Evolutionary conservation across 2,113 vertebrate species (phyloP).

Genomic region (Clarias magur): DNA sequence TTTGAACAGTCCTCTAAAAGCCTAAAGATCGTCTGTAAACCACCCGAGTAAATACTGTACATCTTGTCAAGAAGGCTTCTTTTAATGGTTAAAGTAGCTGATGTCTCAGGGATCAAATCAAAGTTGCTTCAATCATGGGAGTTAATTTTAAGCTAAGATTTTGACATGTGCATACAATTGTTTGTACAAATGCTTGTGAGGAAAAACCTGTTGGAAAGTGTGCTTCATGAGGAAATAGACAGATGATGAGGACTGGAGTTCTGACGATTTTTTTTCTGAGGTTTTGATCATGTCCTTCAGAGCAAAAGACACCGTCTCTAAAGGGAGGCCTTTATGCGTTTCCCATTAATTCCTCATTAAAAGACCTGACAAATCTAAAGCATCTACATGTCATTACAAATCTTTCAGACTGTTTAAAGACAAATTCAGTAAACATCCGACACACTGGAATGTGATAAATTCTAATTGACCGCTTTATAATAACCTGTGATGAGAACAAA

Average conservation of each 20-base stretch:
- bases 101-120: too few relatives aligned
- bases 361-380: background rate
- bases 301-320: background rate
- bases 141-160: background rate
- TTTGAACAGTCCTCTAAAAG: background rate
- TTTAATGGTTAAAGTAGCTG: too few relatives aligned
- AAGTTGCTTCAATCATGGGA: background rate
- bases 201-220: background rate
- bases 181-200: background rate
- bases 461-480: background rate
- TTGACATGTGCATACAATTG: background rate
- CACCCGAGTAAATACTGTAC: background rate
- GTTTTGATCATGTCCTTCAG: background rate
- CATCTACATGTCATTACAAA: background rate
- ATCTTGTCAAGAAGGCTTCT: too few relatives aligned
- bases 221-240: background rate
- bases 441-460: too few relatives aligned
- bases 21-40: background rate
- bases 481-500: background rate
- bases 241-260: background rate
- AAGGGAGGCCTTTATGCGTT: background rate
- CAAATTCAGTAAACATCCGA: too few relatives aligned
- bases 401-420: too few relatives aligned
- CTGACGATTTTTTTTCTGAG: background rate
- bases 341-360: background rate